A percentile compares a stretch with the other conserved stretches of the same genome.
Evolutionary conservation across 2,797 vertebrate species (phyloP).

Genomic region (Falco cherrug): DNA sequence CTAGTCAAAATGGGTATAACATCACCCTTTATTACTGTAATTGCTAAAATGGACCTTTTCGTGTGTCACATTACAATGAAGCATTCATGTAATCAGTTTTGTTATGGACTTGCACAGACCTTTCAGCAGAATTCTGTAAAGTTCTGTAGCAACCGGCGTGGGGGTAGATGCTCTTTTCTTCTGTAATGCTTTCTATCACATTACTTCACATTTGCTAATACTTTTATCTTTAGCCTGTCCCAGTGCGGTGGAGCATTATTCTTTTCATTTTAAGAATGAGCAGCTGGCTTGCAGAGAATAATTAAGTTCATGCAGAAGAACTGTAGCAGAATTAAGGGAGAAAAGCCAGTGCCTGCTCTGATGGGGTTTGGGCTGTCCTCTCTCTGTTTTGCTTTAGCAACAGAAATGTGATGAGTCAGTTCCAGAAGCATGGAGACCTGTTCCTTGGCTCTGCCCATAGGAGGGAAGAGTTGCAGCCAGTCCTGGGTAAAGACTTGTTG

Average conservation of each 20-base stretch:
- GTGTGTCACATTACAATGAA: neutral
- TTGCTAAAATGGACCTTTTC: neutral
- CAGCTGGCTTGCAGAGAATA: neutral
- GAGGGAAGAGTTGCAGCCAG: neutral
- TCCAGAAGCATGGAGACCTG: neutral
- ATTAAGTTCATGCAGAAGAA: neutral
- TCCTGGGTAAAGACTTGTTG: neutral
- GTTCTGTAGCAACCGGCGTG: neutral
- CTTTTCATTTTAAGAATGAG: neutral
- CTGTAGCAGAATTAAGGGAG: neutral
- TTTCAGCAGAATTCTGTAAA: neutral
- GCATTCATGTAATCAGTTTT: neutral
- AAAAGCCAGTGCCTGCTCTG: neutral
- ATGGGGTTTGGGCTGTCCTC: neutral
- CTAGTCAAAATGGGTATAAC: neutral
- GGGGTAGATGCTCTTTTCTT: neutral
- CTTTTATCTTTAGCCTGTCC: neutral
- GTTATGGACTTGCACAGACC: neutral
- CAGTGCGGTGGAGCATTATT: neutral
- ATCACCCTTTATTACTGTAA: neutral
- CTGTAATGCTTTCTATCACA: neutral
- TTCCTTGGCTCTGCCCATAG: neutral
- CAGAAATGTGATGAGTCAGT: neutral
- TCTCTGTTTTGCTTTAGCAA: neutral
- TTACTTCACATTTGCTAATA: neutral